phyloP scores from a whole-genome alignment of 2,113 vertebrate genomes.

The Raja brachyura region DNA sequence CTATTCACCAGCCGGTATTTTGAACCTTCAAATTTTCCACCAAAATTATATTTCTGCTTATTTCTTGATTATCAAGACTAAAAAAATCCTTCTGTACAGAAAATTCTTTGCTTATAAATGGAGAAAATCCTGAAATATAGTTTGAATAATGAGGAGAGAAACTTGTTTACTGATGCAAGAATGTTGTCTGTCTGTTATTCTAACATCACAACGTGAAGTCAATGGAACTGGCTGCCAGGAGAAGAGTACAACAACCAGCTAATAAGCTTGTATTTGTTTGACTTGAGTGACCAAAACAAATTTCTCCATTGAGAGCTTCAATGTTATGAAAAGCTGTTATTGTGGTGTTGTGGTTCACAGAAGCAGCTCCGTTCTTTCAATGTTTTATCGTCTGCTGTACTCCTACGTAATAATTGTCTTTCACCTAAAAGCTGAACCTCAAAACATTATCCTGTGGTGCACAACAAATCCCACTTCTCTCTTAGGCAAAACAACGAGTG shows the following conservation, averaged over 20 bases:
- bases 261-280: too few relatives aligned
- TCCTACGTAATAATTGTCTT: not conserved
- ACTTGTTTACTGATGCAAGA: too few relatives aligned
- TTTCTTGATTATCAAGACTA: not conserved
- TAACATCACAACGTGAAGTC: too few relatives aligned
- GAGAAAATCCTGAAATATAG: not conserved
- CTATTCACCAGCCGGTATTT: not conserved
- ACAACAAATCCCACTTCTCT: not conserved
- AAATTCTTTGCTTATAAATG: not conserved
- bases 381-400: not conserved
- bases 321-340: too few relatives aligned
- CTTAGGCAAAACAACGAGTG: not conserved
- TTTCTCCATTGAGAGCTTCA: too few relatives aligned
- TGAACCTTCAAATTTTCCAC: not conserved
- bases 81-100: not conserved
- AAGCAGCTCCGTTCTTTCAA: not conserved
- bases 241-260: too few relatives aligned
- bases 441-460: not conserved
- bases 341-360: not conserved
- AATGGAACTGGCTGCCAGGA: too few relatives aligned
- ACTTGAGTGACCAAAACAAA: too few relatives aligned
- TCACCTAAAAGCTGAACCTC: not conserved
- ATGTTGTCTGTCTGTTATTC: too few relatives aligned
- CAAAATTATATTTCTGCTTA: not conserved
- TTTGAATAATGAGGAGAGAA: not conserved